Percentiles rank a stretch among this genome's conserved stretches.
Evolutionary conservation across 2,797 vertebrate genomes (phyloP).

Genomic region (Hylomyscus alleni): DNA sequence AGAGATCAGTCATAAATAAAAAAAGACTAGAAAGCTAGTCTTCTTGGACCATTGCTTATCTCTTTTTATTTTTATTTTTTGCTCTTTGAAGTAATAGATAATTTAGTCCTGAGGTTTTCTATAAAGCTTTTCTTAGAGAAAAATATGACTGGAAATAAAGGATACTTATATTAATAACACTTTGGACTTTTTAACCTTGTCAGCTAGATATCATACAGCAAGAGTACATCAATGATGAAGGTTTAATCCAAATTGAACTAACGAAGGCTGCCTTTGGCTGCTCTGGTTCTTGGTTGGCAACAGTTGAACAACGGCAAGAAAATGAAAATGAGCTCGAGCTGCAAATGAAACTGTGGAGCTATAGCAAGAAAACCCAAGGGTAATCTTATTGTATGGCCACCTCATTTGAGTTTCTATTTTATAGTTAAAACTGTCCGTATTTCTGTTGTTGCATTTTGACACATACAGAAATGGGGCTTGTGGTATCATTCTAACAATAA

Average conservation of each 20-base stretch:
- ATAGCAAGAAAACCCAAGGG: conserved; percentile 94
- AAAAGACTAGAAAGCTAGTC: background rate
- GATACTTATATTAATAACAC: conserved; percentile 24
- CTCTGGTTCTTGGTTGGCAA: conserved; percentile 94
- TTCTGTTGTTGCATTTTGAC: conserved; percentile 18
- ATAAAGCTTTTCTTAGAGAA: conserved; percentile 31
- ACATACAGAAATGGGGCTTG: background rate
- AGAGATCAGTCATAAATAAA: background rate
- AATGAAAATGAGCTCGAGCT: conserved; percentile 90
- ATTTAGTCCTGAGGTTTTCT: conserved; percentile 49
- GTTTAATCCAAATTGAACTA: conserved; percentile 93
- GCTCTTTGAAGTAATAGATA: background rate
- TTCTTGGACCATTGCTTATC: background rate
- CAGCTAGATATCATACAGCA: conserved; percentile 98
- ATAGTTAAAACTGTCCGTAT: background rate
- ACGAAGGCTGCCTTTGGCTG: conserved; percentile 91
- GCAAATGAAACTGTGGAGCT: conserved; percentile 95
- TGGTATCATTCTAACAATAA: background rate
- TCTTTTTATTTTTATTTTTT: background rate
- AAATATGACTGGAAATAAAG: background rate
- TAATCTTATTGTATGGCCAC: conserved; percentile 79
- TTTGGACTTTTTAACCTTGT: conserved; percentile 56
- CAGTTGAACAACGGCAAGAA: conserved; percentile 94
- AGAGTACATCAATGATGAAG: conserved; percentile 93
- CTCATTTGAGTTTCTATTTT: background rate